Percentiles rank a stretch among this genome's conserved stretches.
Conservation (phyloP, 2,797 vertebrate genomes). For the Psittacula echo region DNA sequence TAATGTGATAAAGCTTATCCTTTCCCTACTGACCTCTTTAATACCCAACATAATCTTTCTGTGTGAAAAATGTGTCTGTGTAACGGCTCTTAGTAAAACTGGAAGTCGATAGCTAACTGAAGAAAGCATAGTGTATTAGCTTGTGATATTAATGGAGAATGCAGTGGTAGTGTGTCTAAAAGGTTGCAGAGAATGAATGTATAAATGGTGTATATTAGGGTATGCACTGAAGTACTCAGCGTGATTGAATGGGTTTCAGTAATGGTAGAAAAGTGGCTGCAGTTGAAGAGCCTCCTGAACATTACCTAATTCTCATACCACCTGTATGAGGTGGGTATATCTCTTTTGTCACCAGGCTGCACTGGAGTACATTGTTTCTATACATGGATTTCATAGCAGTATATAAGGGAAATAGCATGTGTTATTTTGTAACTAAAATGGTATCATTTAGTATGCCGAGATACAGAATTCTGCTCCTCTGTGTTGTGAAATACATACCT, state of each 20-base stretch:
- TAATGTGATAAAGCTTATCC: conserved; percentile 27
- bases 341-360: not conserved
- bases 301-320: not conserved
- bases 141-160: not conserved
- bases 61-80: not conserved
- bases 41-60: not conserved
- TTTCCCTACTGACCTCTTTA: conserved; percentile 32
- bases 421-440: not conserved
- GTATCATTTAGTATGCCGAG: not conserved
- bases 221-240: not conserved
- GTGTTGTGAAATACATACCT: not conserved
- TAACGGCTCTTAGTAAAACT: not conserved
- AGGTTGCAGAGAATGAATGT: not conserved
- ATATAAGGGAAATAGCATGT: not conserved
- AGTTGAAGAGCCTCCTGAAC: not conserved
- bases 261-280: not conserved
- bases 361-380: not conserved
- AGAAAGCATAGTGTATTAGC: not conserved
- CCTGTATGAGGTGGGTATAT: not conserved
- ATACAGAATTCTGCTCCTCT: not conserved
- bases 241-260: not conserved
- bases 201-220: not conserved
- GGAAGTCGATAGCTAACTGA: not conserved
- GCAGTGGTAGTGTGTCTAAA: not conserved
- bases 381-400: fast-evolving